phyloP scores from a whole-genome alignment of 1,140 invertebrate species.

The Halesus radiatus region DNA sequence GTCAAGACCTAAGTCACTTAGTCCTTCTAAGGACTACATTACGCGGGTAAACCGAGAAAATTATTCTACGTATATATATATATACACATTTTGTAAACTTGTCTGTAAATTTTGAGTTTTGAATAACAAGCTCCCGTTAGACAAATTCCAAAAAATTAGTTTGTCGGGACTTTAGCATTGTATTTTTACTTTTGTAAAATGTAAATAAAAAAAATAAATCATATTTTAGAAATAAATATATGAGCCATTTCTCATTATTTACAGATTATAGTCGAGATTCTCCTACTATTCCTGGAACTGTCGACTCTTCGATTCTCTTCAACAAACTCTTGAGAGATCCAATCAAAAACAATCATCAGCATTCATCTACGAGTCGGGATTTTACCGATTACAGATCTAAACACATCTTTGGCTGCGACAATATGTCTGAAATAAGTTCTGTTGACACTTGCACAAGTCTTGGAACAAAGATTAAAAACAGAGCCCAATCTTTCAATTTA shows the following conservation, averaged over 20 bases:
- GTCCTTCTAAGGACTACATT: too few species aligned
- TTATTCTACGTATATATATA: too few species aligned
- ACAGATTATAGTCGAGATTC: constrained; percentile 46
- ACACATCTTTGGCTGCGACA: constrained; percentile 60
- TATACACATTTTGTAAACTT: too few species aligned
- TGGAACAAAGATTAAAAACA: constrained; percentile 70
- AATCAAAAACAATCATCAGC: constrained; percentile 16
- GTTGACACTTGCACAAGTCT: constrained; percentile 69
- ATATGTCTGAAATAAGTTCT: constrained; percentile 68
- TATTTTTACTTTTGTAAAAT: too few species aligned
- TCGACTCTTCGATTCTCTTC: constrained; percentile 47
- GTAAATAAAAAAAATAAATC: too few species aligned
- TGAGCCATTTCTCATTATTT: constrained; percentile 5
- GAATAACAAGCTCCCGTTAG: too few species aligned
- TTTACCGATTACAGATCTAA: constrained; percentile 37
- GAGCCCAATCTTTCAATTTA: constrained; percentile 61
- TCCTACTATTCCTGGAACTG: constrained; percentile 44
- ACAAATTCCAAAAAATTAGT: too few species aligned
- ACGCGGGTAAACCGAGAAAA: too few species aligned
- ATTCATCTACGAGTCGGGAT: constrained; percentile 9
- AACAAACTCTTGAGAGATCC: constrained; percentile 53
- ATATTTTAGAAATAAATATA: too few species aligned
- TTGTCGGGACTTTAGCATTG: too few species aligned
- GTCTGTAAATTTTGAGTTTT: too few species aligned
- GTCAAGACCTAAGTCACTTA: too few species aligned